Conservation (phyloP, 2,113 vertebrate genomes). For the Strix aluco region DNA sequence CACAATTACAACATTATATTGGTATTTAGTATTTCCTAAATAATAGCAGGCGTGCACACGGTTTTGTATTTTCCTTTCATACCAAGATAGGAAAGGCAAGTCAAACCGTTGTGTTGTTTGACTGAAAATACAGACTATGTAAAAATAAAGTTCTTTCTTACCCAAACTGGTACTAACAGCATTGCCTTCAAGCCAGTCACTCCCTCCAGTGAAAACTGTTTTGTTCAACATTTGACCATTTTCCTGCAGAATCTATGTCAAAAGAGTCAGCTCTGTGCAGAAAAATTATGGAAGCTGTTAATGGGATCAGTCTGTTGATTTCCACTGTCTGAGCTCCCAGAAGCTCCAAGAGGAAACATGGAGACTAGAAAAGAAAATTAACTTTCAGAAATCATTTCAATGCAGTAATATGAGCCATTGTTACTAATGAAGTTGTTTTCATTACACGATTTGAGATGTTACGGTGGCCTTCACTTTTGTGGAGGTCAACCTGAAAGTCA, state of each 20-base stretch:
- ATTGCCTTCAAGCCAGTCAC: neutral
- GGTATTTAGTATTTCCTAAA: neutral
- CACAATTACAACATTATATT: neutral
- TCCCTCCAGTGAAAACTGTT: neutral
- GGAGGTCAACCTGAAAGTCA: neutral
- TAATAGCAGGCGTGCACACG: neutral
- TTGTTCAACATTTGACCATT: neutral
- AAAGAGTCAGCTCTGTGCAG: neutral
- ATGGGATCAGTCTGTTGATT: neutral
- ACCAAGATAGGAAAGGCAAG: neutral
- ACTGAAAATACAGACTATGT: neutral
- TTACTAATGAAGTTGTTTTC: neutral
- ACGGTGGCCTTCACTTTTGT: neutral
- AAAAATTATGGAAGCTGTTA: neutral
- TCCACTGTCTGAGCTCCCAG: neutral
- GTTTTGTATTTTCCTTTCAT: neutral
- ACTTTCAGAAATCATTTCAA: neutral
- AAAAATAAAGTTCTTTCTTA: neutral
- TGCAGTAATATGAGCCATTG: neutral
- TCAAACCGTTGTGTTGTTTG: neutral
- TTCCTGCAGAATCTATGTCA: neutral
- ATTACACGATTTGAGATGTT: neutral
- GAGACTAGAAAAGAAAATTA: neutral
- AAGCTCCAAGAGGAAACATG: neutral
- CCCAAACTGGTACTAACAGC: neutral